Percentiles rank a stretch among this genome's conserved stretches.
Conservation (phyloP, 2,797 vertebrate genomes). For the Squalus acanthias region DNA sequence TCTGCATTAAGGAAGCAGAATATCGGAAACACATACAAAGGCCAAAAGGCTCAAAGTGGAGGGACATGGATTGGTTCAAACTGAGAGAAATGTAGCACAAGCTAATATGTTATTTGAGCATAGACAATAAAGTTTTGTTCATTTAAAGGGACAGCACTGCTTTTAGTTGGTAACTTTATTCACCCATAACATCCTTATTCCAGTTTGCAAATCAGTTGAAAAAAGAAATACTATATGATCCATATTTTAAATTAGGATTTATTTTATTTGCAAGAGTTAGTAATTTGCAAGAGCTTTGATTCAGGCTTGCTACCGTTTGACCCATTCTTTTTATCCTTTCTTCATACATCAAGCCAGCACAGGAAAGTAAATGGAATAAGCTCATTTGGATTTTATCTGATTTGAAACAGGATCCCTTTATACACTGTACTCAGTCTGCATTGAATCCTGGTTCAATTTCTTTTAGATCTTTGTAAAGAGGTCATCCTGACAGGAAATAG, state of each 20-base stretch:
- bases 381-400: not conserved
- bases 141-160: not conserved
- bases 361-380: not conserved
- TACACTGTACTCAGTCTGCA: not conserved
- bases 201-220: not conserved
- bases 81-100: not conserved
- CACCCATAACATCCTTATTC: not conserved
- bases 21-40: constrained; percentile 10
- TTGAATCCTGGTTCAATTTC: not conserved
- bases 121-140: not conserved
- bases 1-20: constrained; percentile 23
- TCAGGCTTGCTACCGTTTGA: not conserved
- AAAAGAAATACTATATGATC: not conserved
- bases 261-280: not conserved
- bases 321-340: not conserved
- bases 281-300: not conserved
- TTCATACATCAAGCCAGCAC: not conserved
- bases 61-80: not conserved
- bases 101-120: not conserved
- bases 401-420: not conserved
- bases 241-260: not conserved
- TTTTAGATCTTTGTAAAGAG: not conserved
- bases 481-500: not conserved
- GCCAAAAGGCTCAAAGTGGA: not conserved
- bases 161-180: not conserved